These are phyloP conservation scores for Charaxes varanes DNA, from an alignment of 1,140 invertebrate species.

Conservation along the genomic window DNA sequence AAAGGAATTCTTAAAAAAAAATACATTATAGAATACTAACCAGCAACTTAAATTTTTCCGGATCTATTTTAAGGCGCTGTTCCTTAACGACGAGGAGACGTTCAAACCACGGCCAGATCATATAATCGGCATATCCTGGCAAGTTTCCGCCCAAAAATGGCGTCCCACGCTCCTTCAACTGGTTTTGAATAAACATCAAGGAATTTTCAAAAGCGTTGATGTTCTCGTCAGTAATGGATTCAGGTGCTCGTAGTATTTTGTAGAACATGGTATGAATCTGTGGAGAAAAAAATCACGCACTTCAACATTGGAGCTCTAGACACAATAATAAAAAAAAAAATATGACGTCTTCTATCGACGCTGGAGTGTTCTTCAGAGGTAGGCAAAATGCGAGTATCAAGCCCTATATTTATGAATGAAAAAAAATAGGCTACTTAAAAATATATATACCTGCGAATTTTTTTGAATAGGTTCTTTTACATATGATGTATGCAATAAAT, in stretches of 20 bases:
- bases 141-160: slow-evolving; percentile 81
- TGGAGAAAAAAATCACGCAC: background rate
- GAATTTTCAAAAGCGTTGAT: slow-evolving; percentile 29
- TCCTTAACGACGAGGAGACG: slow-evolving; percentile 69
- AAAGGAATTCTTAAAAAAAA: too few species aligned
- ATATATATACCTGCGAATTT: too few species aligned
- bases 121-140: slow-evolving; percentile 90
- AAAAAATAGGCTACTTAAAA: too few species aligned
- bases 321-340: too few species aligned
- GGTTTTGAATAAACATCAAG: slow-evolving; percentile 36
- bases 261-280: slow-evolving; percentile 40
- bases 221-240: slow-evolving; percentile 32
- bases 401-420: too few species aligned
- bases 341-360: too few species aligned
- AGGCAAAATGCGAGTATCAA: too few species aligned
- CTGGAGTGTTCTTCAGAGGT: too few species aligned
- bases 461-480: too few species aligned
- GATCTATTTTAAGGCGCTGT: slow-evolving; percentile 26
- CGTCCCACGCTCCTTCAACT: slow-evolving; percentile 76
- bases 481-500: too few species aligned
- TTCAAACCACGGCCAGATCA: slow-evolving; percentile 94
- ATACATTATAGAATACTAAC: slow-evolving; percentile 41
- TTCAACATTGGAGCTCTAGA: too few species aligned
- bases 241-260: slow-evolving; percentile 33
- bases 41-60: slow-evolving; percentile 33